Base-by-base conservation (phyloP, 1,140 invertebrate genomes). In the Neodiprion fabricii region DNA sequence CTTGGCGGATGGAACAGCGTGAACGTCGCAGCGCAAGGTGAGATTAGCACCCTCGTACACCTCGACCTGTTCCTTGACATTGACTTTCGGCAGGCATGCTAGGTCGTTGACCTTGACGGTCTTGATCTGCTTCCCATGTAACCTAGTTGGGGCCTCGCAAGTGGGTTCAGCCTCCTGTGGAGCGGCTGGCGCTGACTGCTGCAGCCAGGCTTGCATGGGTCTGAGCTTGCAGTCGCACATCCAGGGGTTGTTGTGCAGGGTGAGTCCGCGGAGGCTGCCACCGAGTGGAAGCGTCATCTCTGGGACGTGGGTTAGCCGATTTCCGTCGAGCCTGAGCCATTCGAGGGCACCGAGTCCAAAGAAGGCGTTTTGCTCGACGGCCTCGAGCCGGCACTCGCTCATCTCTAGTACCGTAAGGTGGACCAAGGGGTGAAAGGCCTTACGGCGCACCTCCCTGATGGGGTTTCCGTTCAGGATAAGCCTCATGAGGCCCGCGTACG, bases 171-270 rank as follows among this genome's bases (percentile, higher is more conserved):
- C 82, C 40, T 86, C 83, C 65, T 88, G 86, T 0, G 85, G 84
- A 23, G 94, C 93, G 1, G 90, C 89, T 0, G 90, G 86, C 72
- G 93, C 91, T 0, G 95, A 93, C 80, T 92, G 91, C 48, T 90
- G 87, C 73, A 97, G 89, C 96, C 96, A 97, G 28, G 89, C 85
- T 75, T 95, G 91, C 79, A 97, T 87, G 77, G 94, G 92, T 65
- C 93, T 85, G 67, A 97, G 87, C 72, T 92, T 91, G 83, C 96
- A 98, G 83, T 97, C 95, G 85, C 96, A 98, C 67, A 92, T 90
- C 96, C 96, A 98, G 67, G 94, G 93, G 89, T 98, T 98, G 80
- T 93, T 93, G 81, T 97, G 93, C 40, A 97, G 87, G 72, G 94
- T 93, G 47, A 97, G 90, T 61, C 94, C 95, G 75, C 95, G 92